A percentile compares a stretch with the other conserved stretches of the same genome.
Evolutionary conservation across 2,888 invertebrate species (phyloP).

Genomic region (Tinea pellionella): DNA sequence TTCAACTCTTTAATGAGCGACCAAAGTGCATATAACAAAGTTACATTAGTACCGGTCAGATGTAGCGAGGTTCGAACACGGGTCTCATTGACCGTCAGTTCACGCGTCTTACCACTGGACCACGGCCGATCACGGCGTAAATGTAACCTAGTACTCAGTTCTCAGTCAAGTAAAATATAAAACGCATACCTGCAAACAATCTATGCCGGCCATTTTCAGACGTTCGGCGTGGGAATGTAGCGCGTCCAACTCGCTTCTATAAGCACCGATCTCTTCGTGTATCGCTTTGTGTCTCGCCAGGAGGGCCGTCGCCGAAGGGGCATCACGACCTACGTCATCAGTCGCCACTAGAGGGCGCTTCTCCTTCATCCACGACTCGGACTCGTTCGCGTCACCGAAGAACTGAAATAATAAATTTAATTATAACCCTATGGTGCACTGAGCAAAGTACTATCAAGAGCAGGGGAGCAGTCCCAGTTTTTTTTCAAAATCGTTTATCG

Average conservation of each 20-base stretch:
- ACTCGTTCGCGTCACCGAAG: constrained; percentile 97
- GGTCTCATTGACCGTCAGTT: too few species aligned
- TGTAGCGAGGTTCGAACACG: too few species aligned
- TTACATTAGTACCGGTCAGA: too few species aligned
- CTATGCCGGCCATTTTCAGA: constrained; percentile 80
- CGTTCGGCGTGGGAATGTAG: constrained; percentile 83
- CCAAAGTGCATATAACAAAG: too few species aligned
- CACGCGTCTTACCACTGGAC: too few species aligned
- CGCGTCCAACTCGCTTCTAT: constrained; percentile 85
- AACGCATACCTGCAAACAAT: constrained; percentile 27
- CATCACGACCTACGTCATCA: constrained; percentile 92
- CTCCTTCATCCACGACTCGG: constrained; percentile 97
- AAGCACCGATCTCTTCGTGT: constrained; percentile 90
- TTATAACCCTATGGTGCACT: neutral
- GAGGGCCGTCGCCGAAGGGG: constrained; percentile 89
- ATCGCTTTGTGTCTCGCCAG: constrained; percentile 88
- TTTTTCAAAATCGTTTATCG: too few species aligned
- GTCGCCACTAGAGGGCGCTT: constrained; percentile 92
- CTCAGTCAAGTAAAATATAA: too few species aligned
- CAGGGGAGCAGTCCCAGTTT: too few species aligned
- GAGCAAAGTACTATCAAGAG: fast-evolving
- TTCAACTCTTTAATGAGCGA: too few species aligned
- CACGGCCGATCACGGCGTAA: too few species aligned
- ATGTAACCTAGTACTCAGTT: too few species aligned
- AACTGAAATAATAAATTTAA: constrained; percentile 69